A percentile compares a stretch with the other conserved stretches of the same genome.
Conservation (phyloP, 1,140 invertebrate genomes). For the Drosophila murphyi region DNA sequence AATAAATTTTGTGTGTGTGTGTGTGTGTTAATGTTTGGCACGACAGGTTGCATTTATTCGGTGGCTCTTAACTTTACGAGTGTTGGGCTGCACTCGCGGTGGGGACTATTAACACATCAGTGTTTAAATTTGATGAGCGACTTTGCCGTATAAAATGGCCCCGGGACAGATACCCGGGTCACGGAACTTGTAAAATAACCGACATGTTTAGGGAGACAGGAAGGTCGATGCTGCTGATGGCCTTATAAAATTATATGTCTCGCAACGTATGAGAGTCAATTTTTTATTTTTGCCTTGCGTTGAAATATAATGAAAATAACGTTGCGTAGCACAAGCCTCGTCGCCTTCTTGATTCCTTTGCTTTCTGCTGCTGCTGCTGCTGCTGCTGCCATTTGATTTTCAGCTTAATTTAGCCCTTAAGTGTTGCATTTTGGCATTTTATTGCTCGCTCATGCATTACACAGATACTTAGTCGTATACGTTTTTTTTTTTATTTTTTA, state of each 20-base stretch:
- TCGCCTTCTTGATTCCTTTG: constrained; percentile 42
- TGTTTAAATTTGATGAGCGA: constrained; percentile 78
- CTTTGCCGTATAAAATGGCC: constrained; percentile 11
- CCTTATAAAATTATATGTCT: constrained; percentile 63
- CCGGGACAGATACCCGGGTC: constrained; percentile 7
- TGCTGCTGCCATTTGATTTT: constrained; percentile 35
- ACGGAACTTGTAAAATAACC: constrained; percentile 78
- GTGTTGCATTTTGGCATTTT: constrained; percentile 41
- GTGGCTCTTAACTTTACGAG: constrained; percentile 28
- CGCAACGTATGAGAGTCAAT: constrained; percentile 33
- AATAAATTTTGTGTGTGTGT: constrained; percentile 54
- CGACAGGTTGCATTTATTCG: constrained; percentile 24
- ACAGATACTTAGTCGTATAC: constrained; percentile 2
- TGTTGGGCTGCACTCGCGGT: constrained; percentile 33
- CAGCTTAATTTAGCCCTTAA: constrained; percentile 46
- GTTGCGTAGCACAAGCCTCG: constrained; percentile 24
- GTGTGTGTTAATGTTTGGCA: background rate
- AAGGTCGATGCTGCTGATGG: constrained; percentile 24
- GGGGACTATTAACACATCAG: constrained; percentile 74
- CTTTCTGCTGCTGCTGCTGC: too few relatives aligned
- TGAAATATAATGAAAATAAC: constrained; percentile 57
- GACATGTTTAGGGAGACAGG: constrained; percentile 63
- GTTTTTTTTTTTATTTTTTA: constrained; percentile 1
- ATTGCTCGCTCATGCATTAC: constrained; percentile 26
- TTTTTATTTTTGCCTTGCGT: constrained; percentile 53